Conservation (phyloP, 23 tunicate genomes). For the Halocynthia roretzi region DNA sequence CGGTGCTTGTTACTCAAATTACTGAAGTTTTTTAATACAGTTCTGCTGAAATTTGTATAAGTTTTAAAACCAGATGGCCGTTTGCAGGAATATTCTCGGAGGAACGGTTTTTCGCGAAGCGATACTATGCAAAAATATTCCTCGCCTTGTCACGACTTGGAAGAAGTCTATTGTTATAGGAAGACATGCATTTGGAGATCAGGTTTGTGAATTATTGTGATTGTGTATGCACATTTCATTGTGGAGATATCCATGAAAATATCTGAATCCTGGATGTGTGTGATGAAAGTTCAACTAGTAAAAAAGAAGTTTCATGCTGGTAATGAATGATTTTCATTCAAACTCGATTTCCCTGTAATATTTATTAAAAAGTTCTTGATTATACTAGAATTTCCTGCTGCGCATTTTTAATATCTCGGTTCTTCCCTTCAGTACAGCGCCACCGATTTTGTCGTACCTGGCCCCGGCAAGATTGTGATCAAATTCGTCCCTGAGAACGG, state of each 20-base stretch:
- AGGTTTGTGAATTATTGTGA: slow-evolving; percentile 31
- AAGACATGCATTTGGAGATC: slow-evolving; percentile 90
- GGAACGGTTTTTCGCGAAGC: slow-evolving; percentile 98
- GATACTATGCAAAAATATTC: slow-evolving; percentile 82
- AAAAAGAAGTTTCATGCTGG: no score
- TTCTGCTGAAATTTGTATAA: background rate
- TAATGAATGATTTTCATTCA: no score
- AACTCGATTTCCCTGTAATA: no score
- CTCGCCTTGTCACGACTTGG: slow-evolving; percentile 91
- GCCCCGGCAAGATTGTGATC: slow-evolving; percentile 64
- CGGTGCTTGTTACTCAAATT: no score
- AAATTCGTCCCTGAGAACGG: slow-evolving; percentile 52
- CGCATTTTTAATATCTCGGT: background rate
- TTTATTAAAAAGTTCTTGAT: no score
- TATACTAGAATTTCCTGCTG: no score
- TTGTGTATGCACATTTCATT: background rate
- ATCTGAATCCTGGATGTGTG: no score
- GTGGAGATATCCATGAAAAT: no score
- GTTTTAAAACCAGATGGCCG: background rate
- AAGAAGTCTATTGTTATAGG: slow-evolving; percentile 90
- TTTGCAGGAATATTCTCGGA: slow-evolving; percentile 78
- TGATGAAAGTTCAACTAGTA: no score
- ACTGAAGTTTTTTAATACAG: no score
- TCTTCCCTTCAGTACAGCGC: slow-evolving; percentile 73
- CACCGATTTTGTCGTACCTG: slow-evolving; percentile 95